Percentiles rank a stretch among this genome's conserved stretches.
These are phyloP conservation scores for Sebastes alutus DNA, from an alignment of 2,797 vertebrate species.

Conservation along the genomic window DNA sequence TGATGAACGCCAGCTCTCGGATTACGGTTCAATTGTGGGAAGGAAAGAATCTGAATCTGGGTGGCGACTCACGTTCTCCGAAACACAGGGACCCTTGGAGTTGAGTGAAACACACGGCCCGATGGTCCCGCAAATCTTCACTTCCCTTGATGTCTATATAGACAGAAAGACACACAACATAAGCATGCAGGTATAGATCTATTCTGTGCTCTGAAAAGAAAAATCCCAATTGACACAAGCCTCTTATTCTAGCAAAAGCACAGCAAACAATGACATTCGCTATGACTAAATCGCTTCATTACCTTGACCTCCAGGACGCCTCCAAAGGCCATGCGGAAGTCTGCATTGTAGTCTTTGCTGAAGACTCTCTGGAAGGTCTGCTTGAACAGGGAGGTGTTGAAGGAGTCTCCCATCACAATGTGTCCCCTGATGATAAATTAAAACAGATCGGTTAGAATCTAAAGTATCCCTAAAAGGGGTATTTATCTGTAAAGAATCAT, in stretches of 20 bases:
- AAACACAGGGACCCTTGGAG: constrained; percentile 90
- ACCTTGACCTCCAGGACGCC: constrained; percentile 95
- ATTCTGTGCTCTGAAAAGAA: neutral
- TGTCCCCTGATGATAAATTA: constrained; percentile 85
- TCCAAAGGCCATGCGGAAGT: constrained; percentile 97
- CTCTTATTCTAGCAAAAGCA: neutral
- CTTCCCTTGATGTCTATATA: constrained; percentile 90
- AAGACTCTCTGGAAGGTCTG: constrained; percentile 98
- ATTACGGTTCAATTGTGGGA: neutral
- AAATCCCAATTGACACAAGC: neutral
- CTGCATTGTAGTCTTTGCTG: constrained; percentile 91
- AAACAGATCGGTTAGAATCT: neutral
- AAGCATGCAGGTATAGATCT: neutral
- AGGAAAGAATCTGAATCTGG: neutral
- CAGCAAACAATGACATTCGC: neutral
- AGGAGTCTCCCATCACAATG: constrained; percentile 98
- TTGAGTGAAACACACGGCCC: constrained; percentile 93
- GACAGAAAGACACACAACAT: neutral
- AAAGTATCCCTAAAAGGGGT: neutral
- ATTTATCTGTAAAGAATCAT: neutral
- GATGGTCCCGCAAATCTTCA: constrained; percentile 94
- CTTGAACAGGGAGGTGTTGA: constrained; percentile 98
- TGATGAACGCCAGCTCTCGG: constrained; percentile 3
- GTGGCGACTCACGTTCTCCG: constrained; percentile 90
- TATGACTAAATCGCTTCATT: neutral